Conservation (phyloP, 2,797 vertebrate genomes). For the Phaenicophaeus curvirostris region DNA sequence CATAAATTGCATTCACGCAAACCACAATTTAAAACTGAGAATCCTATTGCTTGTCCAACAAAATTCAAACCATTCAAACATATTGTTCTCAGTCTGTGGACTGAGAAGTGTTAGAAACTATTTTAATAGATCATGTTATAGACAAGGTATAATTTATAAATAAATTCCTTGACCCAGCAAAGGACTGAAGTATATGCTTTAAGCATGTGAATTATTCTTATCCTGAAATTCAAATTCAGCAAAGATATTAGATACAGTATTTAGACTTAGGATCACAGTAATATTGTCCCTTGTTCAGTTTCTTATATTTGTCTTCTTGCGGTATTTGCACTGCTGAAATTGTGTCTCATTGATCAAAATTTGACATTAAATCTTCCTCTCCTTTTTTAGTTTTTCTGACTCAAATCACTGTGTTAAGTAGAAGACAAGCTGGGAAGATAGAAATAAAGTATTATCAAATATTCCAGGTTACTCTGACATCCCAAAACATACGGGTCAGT, state of each 20-base stretch:
- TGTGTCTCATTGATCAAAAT: not conserved
- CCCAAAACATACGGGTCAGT: not conserved
- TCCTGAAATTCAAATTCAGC: not conserved
- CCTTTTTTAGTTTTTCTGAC: not conserved
- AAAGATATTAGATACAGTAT: not conserved
- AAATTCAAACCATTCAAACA: not conserved
- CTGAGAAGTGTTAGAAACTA: not conserved
- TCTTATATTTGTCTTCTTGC: not conserved
- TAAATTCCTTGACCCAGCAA: not conserved
- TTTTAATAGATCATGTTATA: not conserved
- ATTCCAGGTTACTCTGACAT: constrained; percentile 3
- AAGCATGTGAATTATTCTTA: not conserved
- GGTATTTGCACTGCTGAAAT: not conserved
- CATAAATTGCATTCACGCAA: not conserved
- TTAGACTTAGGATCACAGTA: not conserved
- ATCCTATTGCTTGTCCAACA: not conserved
- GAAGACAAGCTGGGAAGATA: not conserved
- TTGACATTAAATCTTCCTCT: not conserved
- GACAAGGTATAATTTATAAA: not conserved
- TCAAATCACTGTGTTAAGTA: not conserved
- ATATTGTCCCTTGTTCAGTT: not conserved
- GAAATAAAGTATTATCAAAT: not conserved
- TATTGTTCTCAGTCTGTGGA: not conserved
- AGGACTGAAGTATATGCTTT: not conserved
- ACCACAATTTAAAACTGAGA: not conserved